phyloP scores from a whole-genome alignment of 2,888 invertebrate species.

The Drosophila rubida region DNA sequence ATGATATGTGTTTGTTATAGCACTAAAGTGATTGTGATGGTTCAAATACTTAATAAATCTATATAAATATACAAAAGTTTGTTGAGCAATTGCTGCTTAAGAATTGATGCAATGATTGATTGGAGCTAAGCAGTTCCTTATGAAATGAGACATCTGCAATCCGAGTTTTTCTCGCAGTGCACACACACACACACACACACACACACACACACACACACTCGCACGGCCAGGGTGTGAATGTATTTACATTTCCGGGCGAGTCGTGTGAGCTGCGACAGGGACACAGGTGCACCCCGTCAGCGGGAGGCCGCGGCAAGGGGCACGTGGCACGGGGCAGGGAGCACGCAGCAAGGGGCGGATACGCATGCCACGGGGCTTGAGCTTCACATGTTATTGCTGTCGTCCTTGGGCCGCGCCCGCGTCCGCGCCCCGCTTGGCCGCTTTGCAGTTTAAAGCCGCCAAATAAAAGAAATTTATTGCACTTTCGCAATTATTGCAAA shows the following conservation, averaged over 20 bases:
- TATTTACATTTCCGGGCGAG: slow-evolving; percentile 60
- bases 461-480: slow-evolving; percentile 75
- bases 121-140: no score
- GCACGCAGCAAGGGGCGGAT: not conserved
- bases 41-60: no score
- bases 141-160: no score
- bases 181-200: slow-evolving; percentile 2
- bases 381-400: slow-evolving; percentile 45
- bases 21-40: no score
- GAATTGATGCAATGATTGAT: no score
- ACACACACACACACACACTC: slow-evolving; percentile 3
- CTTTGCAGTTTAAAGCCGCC: slow-evolving; percentile 43
- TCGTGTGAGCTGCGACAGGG: slow-evolving; percentile 45
- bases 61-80: no score
- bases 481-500: slow-evolving; percentile 77
- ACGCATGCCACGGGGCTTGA: slow-evolving; percentile 7
- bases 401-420: slow-evolving; percentile 6
- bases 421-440: slow-evolving; percentile 1
- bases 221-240: slow-evolving; percentile 23
- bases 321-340: not conserved
- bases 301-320: not conserved
- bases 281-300: slow-evolving; percentile 18
- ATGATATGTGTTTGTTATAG: no score
- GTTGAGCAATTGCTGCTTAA: no score
- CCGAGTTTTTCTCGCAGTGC: not conserved